Evolutionary conservation across 2,113 vertebrate species (phyloP), one percentile per base, ranked within the genome.

Genomic region (Candoia aspera): DNA sequence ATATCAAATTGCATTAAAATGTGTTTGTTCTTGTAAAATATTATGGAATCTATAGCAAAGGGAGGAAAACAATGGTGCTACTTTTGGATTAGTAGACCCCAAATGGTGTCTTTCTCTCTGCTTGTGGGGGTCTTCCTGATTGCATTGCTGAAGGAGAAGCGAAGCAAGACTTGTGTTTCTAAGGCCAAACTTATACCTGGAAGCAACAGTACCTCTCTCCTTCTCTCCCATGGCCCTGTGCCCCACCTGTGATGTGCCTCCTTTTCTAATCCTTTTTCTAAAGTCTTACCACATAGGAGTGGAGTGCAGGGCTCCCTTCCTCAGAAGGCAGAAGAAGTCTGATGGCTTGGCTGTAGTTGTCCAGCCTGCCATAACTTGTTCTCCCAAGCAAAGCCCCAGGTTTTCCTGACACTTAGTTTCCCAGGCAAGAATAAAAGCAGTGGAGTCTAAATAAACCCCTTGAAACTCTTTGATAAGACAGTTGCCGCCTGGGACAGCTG

Each of bases 381-480:
- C 90, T 68, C 11, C 73, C 6, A 87, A 93, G 85, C 86, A 84
- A 91, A 93, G 90, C 90, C 58, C 58, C 87, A 89, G 91, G 91
- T 92, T 92, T 92, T 92, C 79, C 91, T 91, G 90, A 42, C 90
- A 88, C 58, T 62, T 58, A 55, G 23, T 68, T 86, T 91, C 90
- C 57, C 73, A 57, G 88, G 83, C 91, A 92, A 89, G 87, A 92
- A 92, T 92, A 92, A 92, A 92, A 12, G 57, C 42, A 0, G 49
- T 84, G 86, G 86, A 89, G 90, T 86, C 86, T 84, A 89, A 86
- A 89, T 89, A 89, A 91, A 59, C 86, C 53, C 64, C 86, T 87
- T 84, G 79, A 89, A 87, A 85, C 58, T 64, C 90, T 93, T 90
- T 93, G 92, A 93, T 93, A 91, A 83, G 87, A 90, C 87, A 93